Base-by-base conservation (phyloP, 2,797 vertebrate genomes). In the Danio albolineatus region DNA sequence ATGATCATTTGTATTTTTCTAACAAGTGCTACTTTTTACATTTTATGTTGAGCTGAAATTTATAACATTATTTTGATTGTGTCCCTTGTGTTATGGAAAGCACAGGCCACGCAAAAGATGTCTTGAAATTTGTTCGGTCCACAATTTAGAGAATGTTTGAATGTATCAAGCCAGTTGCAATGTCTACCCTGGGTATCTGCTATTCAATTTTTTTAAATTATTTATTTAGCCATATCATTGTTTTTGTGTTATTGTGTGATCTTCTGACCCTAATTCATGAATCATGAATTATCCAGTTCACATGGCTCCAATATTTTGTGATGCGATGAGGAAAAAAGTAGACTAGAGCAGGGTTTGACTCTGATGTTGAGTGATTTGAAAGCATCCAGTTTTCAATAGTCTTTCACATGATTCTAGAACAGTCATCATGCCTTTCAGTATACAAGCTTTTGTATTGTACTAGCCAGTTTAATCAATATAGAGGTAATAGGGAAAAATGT, bases 1-100 rank as follows among this genome's bases (percentile, higher is more conserved):
- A 92, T 94, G 92, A 91, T 93, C 92, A 92, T 94, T 95, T 94
- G 94, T 95, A 95, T 95, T 95, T 95, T 95, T 95, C 92, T 94
- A 95, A 90, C 87, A 87, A 90, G 91, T 83, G 82, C 92, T 91
- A 93, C 92, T 92, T 93, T 94, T 91, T 91, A 89, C 92, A 91
- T 86, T 88, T 89, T 91, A 83, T 90, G 88, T 90, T 92, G 82
- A 70, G 76, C 83, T 74, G 73, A 90, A 81, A 91, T 91, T 92
- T 88, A 88, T 75, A 81, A 88, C 89, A 86, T 89, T 88, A 90
- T 88, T 86, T 89, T 90, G 87, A 89, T 90, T 89, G 92, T 94
- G 86, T 92, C 88, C 57, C 86, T 82, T 86, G 85, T 91, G 90
- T 86, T 57, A 60, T 77, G 90, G 91, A 92, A 73, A 89, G 84